A percentile compares a stretch with the other conserved stretches of the same genome.
Conservation (phyloP, 2,888 invertebrate genomes). For the Allygus modestus region DNA sequence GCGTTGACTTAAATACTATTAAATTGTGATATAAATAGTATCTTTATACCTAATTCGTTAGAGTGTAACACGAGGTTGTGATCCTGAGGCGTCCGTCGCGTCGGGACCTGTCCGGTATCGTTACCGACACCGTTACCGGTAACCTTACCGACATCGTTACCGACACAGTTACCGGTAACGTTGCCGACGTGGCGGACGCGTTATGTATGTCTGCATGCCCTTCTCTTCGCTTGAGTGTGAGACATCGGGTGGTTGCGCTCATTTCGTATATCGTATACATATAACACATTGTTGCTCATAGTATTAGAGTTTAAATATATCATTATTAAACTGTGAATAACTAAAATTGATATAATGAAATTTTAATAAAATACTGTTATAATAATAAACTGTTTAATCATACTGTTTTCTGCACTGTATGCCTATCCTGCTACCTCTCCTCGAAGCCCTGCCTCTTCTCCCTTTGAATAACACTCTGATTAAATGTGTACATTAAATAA, state of each 20-base stretch:
- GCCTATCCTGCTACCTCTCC: not conserved
- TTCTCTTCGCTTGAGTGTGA: constrained; percentile 52
- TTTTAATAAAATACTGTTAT: constrained; percentile 70
- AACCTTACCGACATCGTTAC: no score
- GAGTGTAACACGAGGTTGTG: constrained; percentile 41
- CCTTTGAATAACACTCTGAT: constrained; percentile 21
- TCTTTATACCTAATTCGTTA: constrained; percentile 39
- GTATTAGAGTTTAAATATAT: constrained; percentile 68
- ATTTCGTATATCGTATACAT: constrained; percentile 57
- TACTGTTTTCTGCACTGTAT: constrained; percentile 45
- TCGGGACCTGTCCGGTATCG: not conserved
- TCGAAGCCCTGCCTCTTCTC: not conserved
- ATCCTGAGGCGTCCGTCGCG: not conserved
- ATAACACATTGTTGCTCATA: constrained; percentile 70
- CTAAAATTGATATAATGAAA: constrained; percentile 68
- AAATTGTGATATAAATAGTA: constrained; percentile 54
- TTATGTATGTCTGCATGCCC: constrained; percentile 30
- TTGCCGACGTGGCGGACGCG: not conserved
- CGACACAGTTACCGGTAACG: no score
- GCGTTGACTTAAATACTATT: constrained; percentile 41
- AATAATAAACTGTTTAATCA: constrained; percentile 65
- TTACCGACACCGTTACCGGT: no score
- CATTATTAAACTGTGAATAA: constrained; percentile 66
- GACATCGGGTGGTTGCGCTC: constrained; percentile 10
- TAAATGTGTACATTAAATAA: constrained; percentile 25